A percentile compares a stretch with the other conserved stretches of the same genome.
These are phyloP conservation scores for Bombus ignitus DNA, from an alignment of 1,140 invertebrate genomes.

Conservation along the genomic window DNA sequence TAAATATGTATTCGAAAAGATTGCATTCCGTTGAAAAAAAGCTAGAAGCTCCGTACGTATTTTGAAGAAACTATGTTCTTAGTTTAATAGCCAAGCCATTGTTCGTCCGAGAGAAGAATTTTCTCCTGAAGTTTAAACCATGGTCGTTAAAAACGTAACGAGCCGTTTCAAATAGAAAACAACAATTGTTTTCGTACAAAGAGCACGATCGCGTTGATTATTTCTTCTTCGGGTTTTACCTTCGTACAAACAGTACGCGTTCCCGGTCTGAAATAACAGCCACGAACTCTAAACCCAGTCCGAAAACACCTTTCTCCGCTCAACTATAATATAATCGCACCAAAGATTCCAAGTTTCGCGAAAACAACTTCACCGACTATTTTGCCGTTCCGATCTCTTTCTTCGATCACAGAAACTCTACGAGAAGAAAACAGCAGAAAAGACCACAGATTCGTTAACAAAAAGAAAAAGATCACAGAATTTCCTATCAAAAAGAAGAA, in stretches of 20 bases:
- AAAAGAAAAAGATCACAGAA: background rate
- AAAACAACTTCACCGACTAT: background rate
- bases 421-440: background rate
- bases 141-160: background rate
- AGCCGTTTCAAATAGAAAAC: background rate
- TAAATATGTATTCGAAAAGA: background rate
- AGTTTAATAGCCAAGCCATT: background rate
- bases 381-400: background rate
- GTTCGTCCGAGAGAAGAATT: background rate
- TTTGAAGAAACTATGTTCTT: background rate
- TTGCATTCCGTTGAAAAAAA: background rate
- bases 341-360: background rate
- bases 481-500: background rate
- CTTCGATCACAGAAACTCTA: background rate
- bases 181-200: constrained; percentile 8
- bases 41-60: background rate
- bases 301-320: background rate
- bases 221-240: constrained; percentile 5
- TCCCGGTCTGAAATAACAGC: constrained; percentile 1
- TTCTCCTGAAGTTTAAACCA: background rate
- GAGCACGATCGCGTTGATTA: constrained; percentile 18
- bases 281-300: background rate
- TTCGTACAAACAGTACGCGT: constrained; percentile 22
- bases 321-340: background rate
- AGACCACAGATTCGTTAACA: background rate